Conservation (phyloP, 2,797 vertebrate genomes). For the Neoniphon sammara region DNA sequence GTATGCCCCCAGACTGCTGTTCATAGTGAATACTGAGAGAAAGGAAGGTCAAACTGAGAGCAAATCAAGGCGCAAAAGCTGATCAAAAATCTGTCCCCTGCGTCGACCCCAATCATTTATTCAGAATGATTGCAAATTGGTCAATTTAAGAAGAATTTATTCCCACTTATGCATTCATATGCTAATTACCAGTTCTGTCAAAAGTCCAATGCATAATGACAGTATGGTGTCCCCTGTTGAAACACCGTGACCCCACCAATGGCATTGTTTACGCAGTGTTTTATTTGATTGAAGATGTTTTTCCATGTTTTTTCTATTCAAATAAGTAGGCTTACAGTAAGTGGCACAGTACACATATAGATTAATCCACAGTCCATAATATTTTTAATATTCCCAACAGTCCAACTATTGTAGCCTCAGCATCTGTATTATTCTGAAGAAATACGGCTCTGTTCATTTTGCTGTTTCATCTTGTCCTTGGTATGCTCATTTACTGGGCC, state of each 20-base stretch:
- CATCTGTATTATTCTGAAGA: too few species aligned
- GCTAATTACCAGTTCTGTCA: constrained; percentile 35
- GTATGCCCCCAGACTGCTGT: constrained; percentile 30
- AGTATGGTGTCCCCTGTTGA: constrained; percentile 45
- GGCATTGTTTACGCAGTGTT: neutral
- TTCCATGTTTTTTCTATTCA: neutral
- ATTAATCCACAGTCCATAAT: too few species aligned
- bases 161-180: constrained; percentile 28
- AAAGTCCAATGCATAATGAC: constrained; percentile 5
- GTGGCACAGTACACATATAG: too few species aligned
- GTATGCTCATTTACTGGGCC: neutral
- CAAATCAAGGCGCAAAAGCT: constrained; percentile 21
- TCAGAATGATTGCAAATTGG: constrained; percentile 34
- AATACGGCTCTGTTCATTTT: too few species aligned
- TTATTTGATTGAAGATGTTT: neutral
- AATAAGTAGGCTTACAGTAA: neutral
- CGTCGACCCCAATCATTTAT: constrained; percentile 38
- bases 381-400: too few species aligned
- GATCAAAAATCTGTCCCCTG: constrained; percentile 47
- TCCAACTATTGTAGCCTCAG: too few species aligned
- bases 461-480: too few species aligned
- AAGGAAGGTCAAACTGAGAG: constrained; percentile 48
- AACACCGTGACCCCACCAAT: constrained; percentile 11
- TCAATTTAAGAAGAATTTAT: constrained; percentile 48
- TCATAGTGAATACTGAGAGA: constrained; percentile 42